Conservation (phyloP, 1,140 invertebrate genomes). For the Mamestra configurata region DNA sequence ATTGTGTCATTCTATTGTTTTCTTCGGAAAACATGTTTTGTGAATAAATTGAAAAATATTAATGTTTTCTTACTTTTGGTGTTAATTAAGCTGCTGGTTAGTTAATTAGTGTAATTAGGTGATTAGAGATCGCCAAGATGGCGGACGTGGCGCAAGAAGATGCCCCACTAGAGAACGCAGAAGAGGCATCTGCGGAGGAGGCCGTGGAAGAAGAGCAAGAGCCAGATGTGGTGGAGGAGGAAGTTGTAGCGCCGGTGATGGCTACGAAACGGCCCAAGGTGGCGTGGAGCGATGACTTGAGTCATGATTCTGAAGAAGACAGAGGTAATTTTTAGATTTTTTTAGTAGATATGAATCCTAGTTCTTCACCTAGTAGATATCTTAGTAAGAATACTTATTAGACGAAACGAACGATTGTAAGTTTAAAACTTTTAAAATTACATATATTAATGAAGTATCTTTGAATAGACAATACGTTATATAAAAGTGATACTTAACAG, state of each 20-base stretch:
- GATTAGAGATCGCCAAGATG: conserved; percentile 54
- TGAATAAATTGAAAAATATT: conserved; percentile 25
- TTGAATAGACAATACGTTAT: no score
- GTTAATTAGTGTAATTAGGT: conserved; percentile 45
- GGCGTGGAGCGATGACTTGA: conserved; percentile 86
- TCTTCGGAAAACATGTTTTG: conserved; percentile 29
- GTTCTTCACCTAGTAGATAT: no score
- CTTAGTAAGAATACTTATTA: no score
- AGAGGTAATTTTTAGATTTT: conserved; percentile 70
- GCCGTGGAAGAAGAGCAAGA: not conserved
- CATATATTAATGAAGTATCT: no score
- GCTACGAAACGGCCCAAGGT: conserved; percentile 71
- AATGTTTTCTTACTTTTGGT: conserved; percentile 9
- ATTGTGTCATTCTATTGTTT: conserved; percentile 41
- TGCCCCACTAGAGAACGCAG: not conserved
- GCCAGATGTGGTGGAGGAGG: not conserved
- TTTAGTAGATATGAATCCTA: not conserved
- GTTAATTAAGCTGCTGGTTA: conserved; percentile 15
- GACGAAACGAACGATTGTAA: no score
- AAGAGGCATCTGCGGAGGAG: not conserved
- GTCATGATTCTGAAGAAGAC: conserved; percentile 86
- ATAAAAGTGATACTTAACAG: no score
- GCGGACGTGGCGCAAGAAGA: conserved; percentile 39
- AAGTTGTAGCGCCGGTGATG: no score
- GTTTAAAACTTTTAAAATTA: no score